phyloP scores from a whole-genome alignment of 2,113 vertebrate species.

The Clarias macrocephalus region DNA sequence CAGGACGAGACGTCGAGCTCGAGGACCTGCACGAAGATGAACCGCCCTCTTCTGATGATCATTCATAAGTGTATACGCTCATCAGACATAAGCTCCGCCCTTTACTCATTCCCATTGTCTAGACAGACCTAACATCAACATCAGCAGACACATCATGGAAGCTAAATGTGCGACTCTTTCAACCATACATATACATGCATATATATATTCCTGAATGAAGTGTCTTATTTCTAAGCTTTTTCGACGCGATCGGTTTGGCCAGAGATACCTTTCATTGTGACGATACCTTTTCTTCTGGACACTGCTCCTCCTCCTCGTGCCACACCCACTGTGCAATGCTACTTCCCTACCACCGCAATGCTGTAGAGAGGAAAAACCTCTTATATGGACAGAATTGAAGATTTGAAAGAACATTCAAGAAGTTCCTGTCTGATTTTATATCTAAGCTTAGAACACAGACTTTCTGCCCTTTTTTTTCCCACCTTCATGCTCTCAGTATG shows the following conservation, averaged over 20 bases:
- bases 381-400: background rate
- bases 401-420: background rate
- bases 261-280: background rate
- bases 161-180: background rate
- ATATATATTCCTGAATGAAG: background rate
- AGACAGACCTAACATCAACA: background rate
- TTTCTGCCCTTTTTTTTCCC: background rate
- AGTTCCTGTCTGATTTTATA: background rate
- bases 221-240: constrained; percentile 12
- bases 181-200: background rate
- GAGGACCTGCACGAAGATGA: constrained; percentile 78
- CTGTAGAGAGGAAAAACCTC: background rate
- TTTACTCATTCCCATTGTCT: background rate
- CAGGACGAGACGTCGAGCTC: constrained; percentile 72
- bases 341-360: background rate
- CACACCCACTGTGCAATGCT: background rate
- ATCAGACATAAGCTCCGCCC: background rate
- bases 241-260: background rate
- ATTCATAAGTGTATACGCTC: constrained; percentile 17
- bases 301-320: background rate
- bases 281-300: background rate
- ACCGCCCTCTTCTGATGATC: constrained; percentile 56
- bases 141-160: background rate
- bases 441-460: too few relatives aligned
- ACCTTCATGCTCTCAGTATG: background rate